Base-by-base conservation (phyloP, 2,888 invertebrate genomes). In the Pardosa pseudoannulata region DNA sequence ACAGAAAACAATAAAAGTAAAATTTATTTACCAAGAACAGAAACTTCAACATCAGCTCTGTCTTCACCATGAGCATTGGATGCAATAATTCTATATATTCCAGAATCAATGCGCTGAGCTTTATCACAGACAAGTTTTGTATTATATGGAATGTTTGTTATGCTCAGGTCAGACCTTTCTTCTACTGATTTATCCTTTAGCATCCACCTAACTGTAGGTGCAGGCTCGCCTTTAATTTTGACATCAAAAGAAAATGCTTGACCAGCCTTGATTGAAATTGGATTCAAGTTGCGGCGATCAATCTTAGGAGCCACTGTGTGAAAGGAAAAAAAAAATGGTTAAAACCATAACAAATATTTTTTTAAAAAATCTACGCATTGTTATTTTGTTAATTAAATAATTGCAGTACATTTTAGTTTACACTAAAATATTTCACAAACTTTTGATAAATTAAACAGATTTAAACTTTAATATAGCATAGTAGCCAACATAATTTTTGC, bases 231-330 rank as follows among this genome's bases (percentile, higher is more conserved):
- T 79, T 92, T 91, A 86, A 92, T 93, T 71, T 92, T 91, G 46
- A 93, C 92, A 87, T 92, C 92, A 85, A 93, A 91, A 72, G 90
- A 91, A 88, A 93, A 91, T 2, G 91, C 89, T 89, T 92, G 92
- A 1, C 93, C 93, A 19, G 91, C 92, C 89, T 93, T 93, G 72
- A 93, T 90, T 9, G 85, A 91, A 1, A 92, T 90, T 62, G 91
- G 91, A 31, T 92, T 91, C 90, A 96, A 93, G 92, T 96, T 96
- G 90, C 95, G 95, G n/a, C 98, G 94, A 92, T 98, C 98, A 92
- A 99, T 99, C 93, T 96, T 97, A 0, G 99, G 99, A 88, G 98
- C 96, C 93, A 98, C 97, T 97, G 92, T 31, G 92, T n/a, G 6
- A 36, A 36, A 7, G 36, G 9, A 7, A 81, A 31, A 27, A n/a